Base-by-base conservation (phyloP, 2,113 vertebrate genomes). In the Cettia cetti region DNA sequence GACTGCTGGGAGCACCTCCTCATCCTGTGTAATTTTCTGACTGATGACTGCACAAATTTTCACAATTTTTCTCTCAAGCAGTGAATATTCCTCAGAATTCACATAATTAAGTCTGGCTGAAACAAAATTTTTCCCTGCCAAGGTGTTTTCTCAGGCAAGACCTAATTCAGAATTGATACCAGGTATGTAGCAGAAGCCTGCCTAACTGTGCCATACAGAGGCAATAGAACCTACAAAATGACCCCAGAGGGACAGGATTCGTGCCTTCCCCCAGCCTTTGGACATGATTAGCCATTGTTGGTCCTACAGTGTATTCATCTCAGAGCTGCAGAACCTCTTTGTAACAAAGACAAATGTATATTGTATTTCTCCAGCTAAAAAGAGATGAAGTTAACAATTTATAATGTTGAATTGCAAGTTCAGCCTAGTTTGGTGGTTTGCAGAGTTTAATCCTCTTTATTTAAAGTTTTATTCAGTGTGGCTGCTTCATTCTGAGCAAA, bases 121-220 rank as follows among this genome's bases (percentile, higher is more conserved):
- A 94, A 72, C 1, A 3, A 40, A 60, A 17, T 53, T 79, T 76
- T 82, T 92, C 57, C 30, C 61, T 76, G 89, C 77, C 74, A 82
- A 72, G 76, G 52, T 81, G 57, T 79, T 60, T 26, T 86, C 89
- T 52, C 40, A 79, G 65, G 49, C 44, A 84, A 92, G 69, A 33
- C 31, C 72, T 47, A n/a, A 77, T n/a, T 45, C 61, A 64, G 68
- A 57, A 80, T 27, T 0, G 0, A 68, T 83, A 61, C 18, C 40
- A 57, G 80, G 82, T 96, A 86, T 59, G 94, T 89, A 92, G 85
- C 81, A 96, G 86, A 85, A 91, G 4, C 13, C 89, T 94, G 75
- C 90, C 83, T 94, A 92, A 82, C 90, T 52, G 81, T 91, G 81
- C 92, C 86, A 79, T 86, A 59, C 82, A 92, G 95, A 97, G 82